Base-by-base conservation (phyloP, 2,888 invertebrate species). In the Adelphocoris suturalis region DNA sequence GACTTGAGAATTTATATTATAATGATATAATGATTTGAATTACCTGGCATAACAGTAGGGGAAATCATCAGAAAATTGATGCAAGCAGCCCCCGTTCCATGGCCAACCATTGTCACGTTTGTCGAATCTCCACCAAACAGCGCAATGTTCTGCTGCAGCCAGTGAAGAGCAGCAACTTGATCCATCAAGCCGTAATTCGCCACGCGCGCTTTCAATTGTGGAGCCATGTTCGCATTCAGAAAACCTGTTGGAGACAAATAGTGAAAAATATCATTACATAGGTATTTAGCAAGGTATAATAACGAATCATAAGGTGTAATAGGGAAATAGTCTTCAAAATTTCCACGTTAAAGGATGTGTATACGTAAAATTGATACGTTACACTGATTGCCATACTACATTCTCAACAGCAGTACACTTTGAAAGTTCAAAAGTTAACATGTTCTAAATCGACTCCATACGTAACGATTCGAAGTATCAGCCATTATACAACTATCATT, bases 181-280 rank as follows among this genome's bases (percentile, higher is more conserved):
- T 99, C 99, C 97, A 99, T 98, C 91, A 99, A 95, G 0, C 99
- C 99, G 93, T 98, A 99, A 95, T 99, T 99, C 52, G 98, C 97
- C 28, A 98, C 97, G 89, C 97, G 95, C n/a, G 97, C 97, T 93
- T 97, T 97, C 91, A 96, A 94, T 92, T 97, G 97, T 0, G 97
- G 97, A 90, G 96, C 95, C 91, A 97, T 96, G 94, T 98, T 98
- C 91, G 97, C 97, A 94, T 98, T 98, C 91, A 98, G 95, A 94
- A 98, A 98, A 92, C 98, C 98, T 96, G 94, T 85, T 92, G 91
- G 16, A 84, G 16, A 81, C 28, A 11, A 14, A 3, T 7, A 82
- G 0, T 48, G 3, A 81, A n/a, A 37, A 75, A 27, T 75, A 75
- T 75, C 13, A 75, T 4, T 7, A 16, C 4, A 13, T n/a, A n/a